phyloP scores from a whole-genome alignment of 2,797 vertebrate genomes.

The Coendou prehensilis region DNA sequence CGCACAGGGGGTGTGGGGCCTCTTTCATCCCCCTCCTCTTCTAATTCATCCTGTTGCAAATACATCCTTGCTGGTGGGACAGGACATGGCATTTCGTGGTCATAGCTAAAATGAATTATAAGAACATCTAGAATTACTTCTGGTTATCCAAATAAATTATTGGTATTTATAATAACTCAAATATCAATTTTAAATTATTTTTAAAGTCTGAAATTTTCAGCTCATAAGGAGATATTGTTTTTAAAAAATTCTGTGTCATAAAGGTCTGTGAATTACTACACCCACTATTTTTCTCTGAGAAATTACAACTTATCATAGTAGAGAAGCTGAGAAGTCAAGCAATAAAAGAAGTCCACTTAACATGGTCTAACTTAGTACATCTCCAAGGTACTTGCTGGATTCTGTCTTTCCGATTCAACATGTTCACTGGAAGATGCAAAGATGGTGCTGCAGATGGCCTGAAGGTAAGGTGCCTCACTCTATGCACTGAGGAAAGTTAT shows the following conservation, averaged over 20 bases:
- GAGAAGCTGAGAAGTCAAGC: neutral
- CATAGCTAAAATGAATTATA: constrained; percentile 91
- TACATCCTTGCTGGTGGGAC: constrained; percentile 97
- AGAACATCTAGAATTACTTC: neutral
- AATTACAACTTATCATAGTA: neutral
- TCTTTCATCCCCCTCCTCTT: constrained; percentile 96
- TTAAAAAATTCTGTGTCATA: neutral
- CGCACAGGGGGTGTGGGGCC: constrained; percentile 97
- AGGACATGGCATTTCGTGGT: constrained; percentile 95
- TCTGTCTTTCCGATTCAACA: neutral
- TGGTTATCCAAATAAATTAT: neutral
- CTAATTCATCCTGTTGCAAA: constrained; percentile 96
- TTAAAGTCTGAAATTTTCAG: neutral
- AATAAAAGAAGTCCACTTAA: neutral
- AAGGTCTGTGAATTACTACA: neutral
- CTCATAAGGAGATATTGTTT: neutral
- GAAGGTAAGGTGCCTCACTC: neutral
- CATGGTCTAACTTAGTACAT: neutral
- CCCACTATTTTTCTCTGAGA: neutral
- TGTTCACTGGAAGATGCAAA: neutral
- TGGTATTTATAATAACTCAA: neutral
- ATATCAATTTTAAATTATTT: neutral
- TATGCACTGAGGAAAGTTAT: neutral
- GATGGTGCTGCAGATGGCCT: neutral
- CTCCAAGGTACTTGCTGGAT: neutral